Conservation (phyloP, 2,113 vertebrate species). For the Astur gentilis region DNA sequence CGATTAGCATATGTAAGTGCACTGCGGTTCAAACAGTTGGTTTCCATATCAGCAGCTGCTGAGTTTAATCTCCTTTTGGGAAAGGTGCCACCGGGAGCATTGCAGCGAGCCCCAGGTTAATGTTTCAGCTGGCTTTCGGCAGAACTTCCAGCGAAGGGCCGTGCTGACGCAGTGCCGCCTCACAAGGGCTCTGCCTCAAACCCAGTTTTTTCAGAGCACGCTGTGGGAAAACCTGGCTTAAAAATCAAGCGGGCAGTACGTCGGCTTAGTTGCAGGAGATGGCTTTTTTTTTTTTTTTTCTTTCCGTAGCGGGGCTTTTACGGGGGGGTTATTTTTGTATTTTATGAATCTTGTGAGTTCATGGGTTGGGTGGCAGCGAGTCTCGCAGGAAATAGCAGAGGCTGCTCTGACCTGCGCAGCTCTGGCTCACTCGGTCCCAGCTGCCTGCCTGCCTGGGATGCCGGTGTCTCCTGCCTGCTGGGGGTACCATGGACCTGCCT, state of each 20-base stretch:
- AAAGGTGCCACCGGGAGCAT: conserved; percentile 37
- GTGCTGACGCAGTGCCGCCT: background rate
- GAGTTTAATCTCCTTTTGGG: conserved; percentile 56
- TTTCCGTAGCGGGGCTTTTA: background rate
- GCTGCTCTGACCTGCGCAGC: background rate
- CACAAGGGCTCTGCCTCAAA: background rate
- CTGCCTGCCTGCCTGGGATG: background rate
- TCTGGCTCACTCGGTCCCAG: background rate
- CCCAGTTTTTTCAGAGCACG: background rate
- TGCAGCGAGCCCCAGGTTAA: conserved; percentile 14
- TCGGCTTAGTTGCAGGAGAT: background rate
- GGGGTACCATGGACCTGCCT: fast-evolving
- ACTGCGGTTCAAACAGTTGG: conserved; percentile 49
- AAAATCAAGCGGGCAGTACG: background rate
- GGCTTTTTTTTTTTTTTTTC: background rate
- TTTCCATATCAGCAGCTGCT: conserved; percentile 70
- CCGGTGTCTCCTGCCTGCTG: background rate
- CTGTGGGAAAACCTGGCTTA: background rate
- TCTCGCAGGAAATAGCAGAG: background rate
- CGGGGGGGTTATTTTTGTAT: background rate
- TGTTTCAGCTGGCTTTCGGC: background rate
- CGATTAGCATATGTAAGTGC: conserved; percentile 55
- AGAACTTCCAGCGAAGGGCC: background rate
- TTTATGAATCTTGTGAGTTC: background rate
- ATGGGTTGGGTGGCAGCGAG: background rate